Conservation (phyloP, 2,888 invertebrate species). For the Trichacis sp. region DNA sequence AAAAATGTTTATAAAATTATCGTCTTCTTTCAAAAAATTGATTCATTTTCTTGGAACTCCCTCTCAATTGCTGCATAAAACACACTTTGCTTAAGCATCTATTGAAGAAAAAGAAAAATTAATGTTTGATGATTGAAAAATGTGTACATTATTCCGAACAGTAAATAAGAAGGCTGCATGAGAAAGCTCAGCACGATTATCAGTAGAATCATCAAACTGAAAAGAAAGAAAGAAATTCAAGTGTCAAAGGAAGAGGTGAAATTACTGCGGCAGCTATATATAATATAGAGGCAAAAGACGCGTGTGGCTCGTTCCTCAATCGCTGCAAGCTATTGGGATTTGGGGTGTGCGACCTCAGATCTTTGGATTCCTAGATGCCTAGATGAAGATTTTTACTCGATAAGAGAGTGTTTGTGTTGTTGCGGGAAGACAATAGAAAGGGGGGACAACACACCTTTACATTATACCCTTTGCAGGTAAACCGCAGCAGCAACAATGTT, state of each 20-base stretch:
- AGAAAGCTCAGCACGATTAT: neutral
- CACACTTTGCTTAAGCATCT: too few species aligned
- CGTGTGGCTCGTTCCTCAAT: constrained; percentile 7
- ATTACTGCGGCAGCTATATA: too few species aligned
- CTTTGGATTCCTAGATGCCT: too few species aligned
- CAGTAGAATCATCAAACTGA: neutral
- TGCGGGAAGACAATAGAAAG: constrained; percentile 10
- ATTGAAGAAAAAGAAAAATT: too few species aligned
- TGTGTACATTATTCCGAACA: neutral
- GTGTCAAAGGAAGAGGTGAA: constrained; percentile 2
- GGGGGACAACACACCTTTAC: too few species aligned
- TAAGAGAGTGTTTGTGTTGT: constrained; percentile 10
- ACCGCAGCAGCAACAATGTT: too few species aligned
- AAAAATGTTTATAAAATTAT: too few species aligned
- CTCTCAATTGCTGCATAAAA: too few species aligned
- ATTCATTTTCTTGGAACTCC: too few species aligned
- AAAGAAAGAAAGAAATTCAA: neutral
- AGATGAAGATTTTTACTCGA: constrained; percentile 9
- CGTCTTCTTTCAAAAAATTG: too few species aligned
- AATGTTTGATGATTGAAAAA: neutral
- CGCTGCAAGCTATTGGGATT: too few species aligned
- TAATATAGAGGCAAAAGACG: too few species aligned
- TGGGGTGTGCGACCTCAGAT: neutral
- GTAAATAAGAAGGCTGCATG: neutral
- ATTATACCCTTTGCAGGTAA: constrained; percentile 12